These are phyloP conservation scores for Apamea anceps DNA, from an alignment of 2,888 invertebrate genomes.

Conservation along the genomic window DNA sequence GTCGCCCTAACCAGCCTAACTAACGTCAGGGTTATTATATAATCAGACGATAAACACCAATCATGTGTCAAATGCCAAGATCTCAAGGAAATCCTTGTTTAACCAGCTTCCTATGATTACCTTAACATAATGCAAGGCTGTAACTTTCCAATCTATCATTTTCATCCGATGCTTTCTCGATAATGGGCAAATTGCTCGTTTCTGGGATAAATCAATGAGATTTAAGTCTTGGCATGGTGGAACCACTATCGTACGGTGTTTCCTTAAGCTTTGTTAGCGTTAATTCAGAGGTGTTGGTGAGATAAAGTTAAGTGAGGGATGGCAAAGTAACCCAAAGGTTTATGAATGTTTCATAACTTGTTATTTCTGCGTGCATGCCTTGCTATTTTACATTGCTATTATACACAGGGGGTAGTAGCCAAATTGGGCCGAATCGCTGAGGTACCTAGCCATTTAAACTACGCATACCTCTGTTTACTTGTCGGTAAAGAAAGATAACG, in stretches of 20 bases:
- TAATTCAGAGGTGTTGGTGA: neutral
- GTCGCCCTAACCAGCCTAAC: neutral
- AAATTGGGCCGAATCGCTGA: neutral
- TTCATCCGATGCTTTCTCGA: slow-evolving; percentile 50
- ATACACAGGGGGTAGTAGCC: neutral
- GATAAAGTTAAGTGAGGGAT: neutral
- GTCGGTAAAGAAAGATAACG: neutral
- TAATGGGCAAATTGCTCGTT: slow-evolving; percentile 47
- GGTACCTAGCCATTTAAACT: neutral
- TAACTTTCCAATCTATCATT: slow-evolving; percentile 34
- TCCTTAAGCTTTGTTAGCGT: neutral
- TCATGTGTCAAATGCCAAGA: slow-evolving; percentile 26
- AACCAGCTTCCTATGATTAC: slow-evolving; percentile 52
- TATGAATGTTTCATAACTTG: neutral
- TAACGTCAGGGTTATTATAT: neutral
- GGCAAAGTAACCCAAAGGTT: no score
- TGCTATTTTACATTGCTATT: neutral
- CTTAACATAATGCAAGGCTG: slow-evolving; percentile 32
- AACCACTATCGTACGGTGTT: neutral
- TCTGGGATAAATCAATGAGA: slow-evolving; percentile 14
- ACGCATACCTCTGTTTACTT: neutral
- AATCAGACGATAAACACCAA: neutral
- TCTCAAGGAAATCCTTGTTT: slow-evolving; percentile 32
- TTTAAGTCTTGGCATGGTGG: slow-evolving; percentile 8
- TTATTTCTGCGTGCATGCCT: neutral